Conservation (phyloP, 35 echinoderm and acorn worm species). For the Stichopus chloronotus region DNA sequence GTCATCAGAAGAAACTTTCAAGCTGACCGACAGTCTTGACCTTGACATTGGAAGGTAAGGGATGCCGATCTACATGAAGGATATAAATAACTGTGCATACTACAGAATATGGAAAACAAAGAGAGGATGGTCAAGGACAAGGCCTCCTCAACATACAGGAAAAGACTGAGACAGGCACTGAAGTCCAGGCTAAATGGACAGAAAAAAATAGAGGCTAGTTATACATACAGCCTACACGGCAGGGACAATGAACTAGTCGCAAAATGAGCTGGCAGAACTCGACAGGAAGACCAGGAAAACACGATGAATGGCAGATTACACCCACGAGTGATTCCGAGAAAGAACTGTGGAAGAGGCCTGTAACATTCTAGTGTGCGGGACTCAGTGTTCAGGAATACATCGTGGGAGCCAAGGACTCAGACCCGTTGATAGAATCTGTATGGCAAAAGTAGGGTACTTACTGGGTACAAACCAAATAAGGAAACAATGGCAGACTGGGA, state of each 20-base stretch:
- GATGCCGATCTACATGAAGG: neutral
- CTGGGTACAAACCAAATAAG: neutral
- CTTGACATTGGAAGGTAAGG: neutral
- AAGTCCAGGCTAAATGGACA: too few relatives aligned
- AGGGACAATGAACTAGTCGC: neutral
- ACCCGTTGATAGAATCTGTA: slow-evolving; percentile 3
- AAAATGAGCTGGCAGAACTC: neutral
- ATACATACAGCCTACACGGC: too few relatives aligned
- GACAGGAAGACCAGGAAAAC: neutral
- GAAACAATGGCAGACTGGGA: neutral
- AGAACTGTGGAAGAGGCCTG: slow-evolving; percentile 4
- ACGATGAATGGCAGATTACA: too few relatives aligned
- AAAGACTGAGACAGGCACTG: neutral
- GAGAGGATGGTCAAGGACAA: slow-evolving; percentile 2
- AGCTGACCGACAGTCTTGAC: neutral
- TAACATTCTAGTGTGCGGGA: neutral
- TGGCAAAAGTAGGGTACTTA: neutral
- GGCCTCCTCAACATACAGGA: neutral
- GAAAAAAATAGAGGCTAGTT: too few relatives aligned
- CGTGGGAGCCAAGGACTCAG: neutral
- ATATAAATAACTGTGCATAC: neutral
- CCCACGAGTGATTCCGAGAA: slow-evolving; percentile 4
- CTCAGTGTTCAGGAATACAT: slow-evolving; percentile 11
- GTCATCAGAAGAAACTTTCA: neutral
- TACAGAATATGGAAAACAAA: neutral